These are phyloP conservation scores for Epinephelus malabaricus DNA, from an alignment of 2,797 vertebrate genomes.

Conservation along the genomic window DNA sequence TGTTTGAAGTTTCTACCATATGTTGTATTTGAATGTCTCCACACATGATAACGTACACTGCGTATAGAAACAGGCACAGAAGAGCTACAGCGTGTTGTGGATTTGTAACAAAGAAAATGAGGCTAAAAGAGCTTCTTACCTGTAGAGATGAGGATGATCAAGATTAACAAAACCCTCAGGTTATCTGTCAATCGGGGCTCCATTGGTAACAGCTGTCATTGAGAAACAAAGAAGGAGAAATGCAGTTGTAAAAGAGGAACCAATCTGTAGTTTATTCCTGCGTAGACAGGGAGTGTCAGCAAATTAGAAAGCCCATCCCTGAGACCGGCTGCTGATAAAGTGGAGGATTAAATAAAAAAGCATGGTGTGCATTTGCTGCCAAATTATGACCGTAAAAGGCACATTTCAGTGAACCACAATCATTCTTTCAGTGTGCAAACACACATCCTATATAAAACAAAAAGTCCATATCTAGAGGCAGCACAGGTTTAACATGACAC, in stretches of 20 bases:
- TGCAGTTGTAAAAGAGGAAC: constrained; percentile 33
- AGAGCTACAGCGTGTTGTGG: background rate
- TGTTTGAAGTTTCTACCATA: background rate
- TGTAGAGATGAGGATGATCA: constrained; percentile 38
- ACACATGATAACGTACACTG: background rate
- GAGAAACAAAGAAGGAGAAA: constrained; percentile 34
- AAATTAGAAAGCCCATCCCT: background rate
- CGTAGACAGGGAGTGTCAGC: background rate
- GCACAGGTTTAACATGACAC: constrained; percentile 23
- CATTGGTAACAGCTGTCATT: constrained; percentile 37
- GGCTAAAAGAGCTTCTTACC: constrained; percentile 41
- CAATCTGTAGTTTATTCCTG: background rate
- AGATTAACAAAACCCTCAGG: constrained; percentile 40
- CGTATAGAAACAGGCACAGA: background rate
- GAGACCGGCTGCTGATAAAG: background rate
- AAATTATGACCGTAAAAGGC: background rate
- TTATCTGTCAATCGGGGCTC: background rate
- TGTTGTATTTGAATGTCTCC: background rate
- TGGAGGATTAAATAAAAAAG: background rate
- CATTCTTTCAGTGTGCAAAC: constrained; percentile 11
- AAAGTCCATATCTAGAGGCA: constrained; percentile 1
- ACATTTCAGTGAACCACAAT: background rate
- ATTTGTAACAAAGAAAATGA: background rate
- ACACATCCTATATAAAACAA: constrained; percentile 40
- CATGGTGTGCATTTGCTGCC: background rate